Conservation (phyloP, 2,113 vertebrate genomes). For the Sisor rabdophorus region DNA sequence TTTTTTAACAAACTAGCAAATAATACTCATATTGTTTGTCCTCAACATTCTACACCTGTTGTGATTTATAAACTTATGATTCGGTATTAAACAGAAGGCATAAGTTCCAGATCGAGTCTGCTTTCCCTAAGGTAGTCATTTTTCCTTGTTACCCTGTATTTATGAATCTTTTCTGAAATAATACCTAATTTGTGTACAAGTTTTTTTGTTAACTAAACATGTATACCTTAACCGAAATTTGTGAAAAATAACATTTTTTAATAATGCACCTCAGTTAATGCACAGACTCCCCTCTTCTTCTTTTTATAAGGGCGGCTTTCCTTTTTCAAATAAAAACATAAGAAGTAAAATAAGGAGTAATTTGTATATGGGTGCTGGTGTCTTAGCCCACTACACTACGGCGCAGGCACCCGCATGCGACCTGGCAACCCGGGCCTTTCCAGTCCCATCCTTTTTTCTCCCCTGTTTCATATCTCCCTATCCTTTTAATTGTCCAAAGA, state of each 20-base stretch:
- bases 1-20: neutral
- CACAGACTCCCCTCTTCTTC: neutral
- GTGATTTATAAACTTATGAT: neutral
- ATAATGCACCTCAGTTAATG: constrained; percentile 2
- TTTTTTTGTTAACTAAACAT: neutral
- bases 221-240: neutral
- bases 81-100: neutral
- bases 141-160: neutral
- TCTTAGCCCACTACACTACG: too few species aligned
- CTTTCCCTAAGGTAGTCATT: neutral
- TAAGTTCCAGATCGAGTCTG: neutral
- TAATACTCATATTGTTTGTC: neutral
- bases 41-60: neutral
- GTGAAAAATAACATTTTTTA: neutral
- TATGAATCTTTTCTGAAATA: too few species aligned
- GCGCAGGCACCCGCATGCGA: too few species aligned
- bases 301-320: neutral
- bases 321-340: too few species aligned
- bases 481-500: neutral
- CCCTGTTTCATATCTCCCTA: too few species aligned
- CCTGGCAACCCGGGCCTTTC: too few species aligned
- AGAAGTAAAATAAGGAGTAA: too few species aligned
- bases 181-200: neutral
- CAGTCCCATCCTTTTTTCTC: too few species aligned
- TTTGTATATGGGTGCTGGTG: too few species aligned